These are phyloP conservation scores for Otus sunia DNA, from an alignment of 2,113 vertebrate species.

Conservation along the genomic window DNA sequence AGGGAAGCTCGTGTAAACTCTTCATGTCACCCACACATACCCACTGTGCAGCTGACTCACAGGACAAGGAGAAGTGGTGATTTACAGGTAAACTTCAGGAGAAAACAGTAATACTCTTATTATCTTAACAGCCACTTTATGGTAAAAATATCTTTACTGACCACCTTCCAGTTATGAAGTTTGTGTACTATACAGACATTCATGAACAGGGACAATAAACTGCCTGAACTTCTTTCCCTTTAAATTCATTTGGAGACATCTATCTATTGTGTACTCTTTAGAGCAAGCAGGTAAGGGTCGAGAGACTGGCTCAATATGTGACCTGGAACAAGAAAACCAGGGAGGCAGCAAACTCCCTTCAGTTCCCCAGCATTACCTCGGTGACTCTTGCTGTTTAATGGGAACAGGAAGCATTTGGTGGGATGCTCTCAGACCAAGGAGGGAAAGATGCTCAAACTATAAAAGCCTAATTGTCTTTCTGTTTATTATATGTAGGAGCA, in stretches of 20 bases:
- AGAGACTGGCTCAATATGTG: neutral
- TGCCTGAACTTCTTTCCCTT: neutral
- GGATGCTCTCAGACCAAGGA: neutral
- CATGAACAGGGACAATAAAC: neutral
- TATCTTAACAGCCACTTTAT: neutral
- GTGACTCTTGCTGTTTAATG: neutral
- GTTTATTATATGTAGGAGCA: neutral
- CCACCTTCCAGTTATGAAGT: neutral
- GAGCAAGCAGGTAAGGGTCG: neutral
- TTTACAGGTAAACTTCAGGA: neutral
- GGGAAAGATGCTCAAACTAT: neutral
- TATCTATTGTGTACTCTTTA: neutral
- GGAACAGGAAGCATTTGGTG: neutral
- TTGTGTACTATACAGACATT: neutral
- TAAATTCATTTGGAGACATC: neutral
- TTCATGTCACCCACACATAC: neutral
- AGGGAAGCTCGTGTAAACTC: neutral
- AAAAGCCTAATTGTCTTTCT: neutral
- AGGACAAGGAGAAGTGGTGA: neutral
- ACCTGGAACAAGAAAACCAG: neutral
- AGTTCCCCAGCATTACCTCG: neutral
- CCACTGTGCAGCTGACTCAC: neutral
- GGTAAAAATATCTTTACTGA: neutral
- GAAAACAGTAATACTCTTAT: neutral
- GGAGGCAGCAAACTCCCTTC: neutral